Conservation (phyloP, 1,140 invertebrate genomes). For the Sminthurides bifidus region DNA sequence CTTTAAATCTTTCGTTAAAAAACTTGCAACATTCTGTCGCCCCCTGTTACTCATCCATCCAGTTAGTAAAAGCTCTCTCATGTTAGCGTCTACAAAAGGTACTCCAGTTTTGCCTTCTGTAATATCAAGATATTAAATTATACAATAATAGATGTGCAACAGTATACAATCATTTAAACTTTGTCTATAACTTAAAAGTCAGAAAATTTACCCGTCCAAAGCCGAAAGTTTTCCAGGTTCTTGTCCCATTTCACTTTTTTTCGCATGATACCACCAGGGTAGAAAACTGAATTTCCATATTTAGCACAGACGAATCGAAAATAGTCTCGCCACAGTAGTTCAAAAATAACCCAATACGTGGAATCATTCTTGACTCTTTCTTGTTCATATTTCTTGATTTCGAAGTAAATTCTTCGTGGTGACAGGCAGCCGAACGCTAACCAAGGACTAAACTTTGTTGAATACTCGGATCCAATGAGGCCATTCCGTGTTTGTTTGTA, state of each 20-base stretch:
- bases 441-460: slow-evolving; percentile 40
- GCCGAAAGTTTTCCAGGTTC: slow-evolving; percentile 34
- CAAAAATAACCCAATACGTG: slow-evolving; percentile 41
- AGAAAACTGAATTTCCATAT: slow-evolving; percentile 38
- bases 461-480: slow-evolving; percentile 38
- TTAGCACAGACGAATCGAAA: slow-evolving; percentile 39
- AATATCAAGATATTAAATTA: slow-evolving; percentile 4
- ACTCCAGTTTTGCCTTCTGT: slow-evolving; percentile 38
- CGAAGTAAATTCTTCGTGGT: slow-evolving; percentile 37
- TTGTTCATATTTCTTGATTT: slow-evolving; percentile 37
- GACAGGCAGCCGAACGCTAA: slow-evolving; percentile 38
- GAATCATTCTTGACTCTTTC: slow-evolving; percentile 36
- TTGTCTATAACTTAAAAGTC: not conserved
- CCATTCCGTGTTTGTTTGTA: slow-evolving; percentile 40
- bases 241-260: slow-evolving; percentile 35
- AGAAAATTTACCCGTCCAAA: slow-evolving; percentile 35
- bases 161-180: not conserved
- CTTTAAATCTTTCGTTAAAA: slow-evolving; percentile 39
- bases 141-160: not conserved
- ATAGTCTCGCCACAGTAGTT: slow-evolving; percentile 40
- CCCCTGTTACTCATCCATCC: slow-evolving; percentile 42
- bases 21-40: slow-evolving; percentile 40
- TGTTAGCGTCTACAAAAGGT: slow-evolving; percentile 42
- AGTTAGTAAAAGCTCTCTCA: slow-evolving; percentile 38
- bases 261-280: slow-evolving; percentile 33